phyloP scores from a whole-genome alignment of 2,113 vertebrate genomes.

The Noturus placidus region DNA sequence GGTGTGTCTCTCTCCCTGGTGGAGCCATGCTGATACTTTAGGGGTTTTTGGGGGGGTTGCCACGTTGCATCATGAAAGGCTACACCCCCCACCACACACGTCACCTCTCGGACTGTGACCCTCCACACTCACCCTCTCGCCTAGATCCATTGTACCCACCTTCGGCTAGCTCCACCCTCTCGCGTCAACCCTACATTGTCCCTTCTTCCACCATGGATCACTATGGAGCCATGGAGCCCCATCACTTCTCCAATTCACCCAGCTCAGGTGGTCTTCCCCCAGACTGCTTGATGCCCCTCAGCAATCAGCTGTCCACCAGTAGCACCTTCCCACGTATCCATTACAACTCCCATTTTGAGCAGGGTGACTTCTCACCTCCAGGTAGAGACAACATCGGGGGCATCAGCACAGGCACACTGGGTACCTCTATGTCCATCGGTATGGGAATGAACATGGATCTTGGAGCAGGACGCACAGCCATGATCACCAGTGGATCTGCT shows the following conservation, averaged over 20 bases:
- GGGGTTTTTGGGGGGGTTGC: slow-evolving; percentile 62
- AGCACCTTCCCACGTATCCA: slow-evolving; percentile 97
- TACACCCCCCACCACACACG: slow-evolving; percentile 89
- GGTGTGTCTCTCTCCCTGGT: slow-evolving; percentile 58
- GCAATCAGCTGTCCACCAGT: slow-evolving; percentile 93
- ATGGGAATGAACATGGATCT: slow-evolving; percentile 69
- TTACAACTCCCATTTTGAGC: slow-evolving; percentile 95
- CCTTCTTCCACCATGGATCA: slow-evolving; percentile 82
- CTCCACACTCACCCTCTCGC: slow-evolving; percentile 65
- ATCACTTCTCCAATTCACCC: slow-evolving; percentile 68
- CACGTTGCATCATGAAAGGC: slow-evolving; percentile 87
- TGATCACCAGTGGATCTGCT: slow-evolving; percentile 78
- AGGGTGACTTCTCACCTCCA: slow-evolving; percentile 85
- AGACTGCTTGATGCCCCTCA: slow-evolving; percentile 89
- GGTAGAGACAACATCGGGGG: slow-evolving; percentile 73
- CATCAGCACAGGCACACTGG: slow-evolving; percentile 74
- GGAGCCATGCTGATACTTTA: slow-evolving; percentile 65
- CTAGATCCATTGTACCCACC: slow-evolving; percentile 80
- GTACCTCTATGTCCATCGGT: slow-evolving; percentile 74
- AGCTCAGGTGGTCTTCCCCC: slow-evolving; percentile 77
- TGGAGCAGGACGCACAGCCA: slow-evolving; percentile 68
- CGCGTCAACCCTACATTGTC: slow-evolving; percentile 87
- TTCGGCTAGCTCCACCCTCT: slow-evolving; percentile 72
- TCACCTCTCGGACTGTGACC: slow-evolving; percentile 90
- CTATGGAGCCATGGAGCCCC: slow-evolving; percentile 85